Base-by-base conservation (phyloP, 2,888 invertebrate genomes). In the Drosophila seclusa region DNA sequence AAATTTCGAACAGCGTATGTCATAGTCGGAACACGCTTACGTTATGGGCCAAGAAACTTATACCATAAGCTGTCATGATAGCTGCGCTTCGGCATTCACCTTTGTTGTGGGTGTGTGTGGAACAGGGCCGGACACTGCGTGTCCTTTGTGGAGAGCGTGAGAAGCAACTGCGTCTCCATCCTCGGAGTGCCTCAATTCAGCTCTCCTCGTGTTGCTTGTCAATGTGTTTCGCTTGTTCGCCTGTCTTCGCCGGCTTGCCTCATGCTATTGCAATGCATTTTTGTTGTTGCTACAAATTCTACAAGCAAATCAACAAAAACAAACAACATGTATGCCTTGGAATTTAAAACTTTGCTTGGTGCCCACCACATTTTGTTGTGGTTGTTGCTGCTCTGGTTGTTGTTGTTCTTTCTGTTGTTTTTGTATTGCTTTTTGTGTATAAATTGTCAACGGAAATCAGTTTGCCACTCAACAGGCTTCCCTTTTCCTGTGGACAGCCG, bases 381-480 rank as follows among this genome's bases (percentile, higher is more conserved):
- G 73, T 65, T 76, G 62, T 62, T 70, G 61, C 40, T 70, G 57
- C 45, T 45, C 45, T 45, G 45, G 59, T 45, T 69, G 24, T 24
- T 62, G 49, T 29, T 73, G 50, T 42, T 38, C 21, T 57, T 70
- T 31, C 36, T 54, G 52, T 48, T 52, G 52, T 57, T 70, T 42
- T 68, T 57, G 60, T 64, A 65, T 77, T 76, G 64, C 57, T 59
- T 77, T 77, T 74, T 75, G 74, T 78, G 80, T 80, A 85, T 83
- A 89, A 87, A 85, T 90, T 91, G 89, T 89, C 91, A 90, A 87
- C 91, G 89, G 89, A 90, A 90, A 91, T 91, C 90, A 86, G 89
- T 90, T 90, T 75, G 87, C 89, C 84, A 90, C 91, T 90, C 91
- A 90, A 90, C 89, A 91, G 89, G 89, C 91, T 90, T 90, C 91